Conservation (phyloP, 2,797 vertebrate genomes). For the Sebastes matsubarae region DNA sequence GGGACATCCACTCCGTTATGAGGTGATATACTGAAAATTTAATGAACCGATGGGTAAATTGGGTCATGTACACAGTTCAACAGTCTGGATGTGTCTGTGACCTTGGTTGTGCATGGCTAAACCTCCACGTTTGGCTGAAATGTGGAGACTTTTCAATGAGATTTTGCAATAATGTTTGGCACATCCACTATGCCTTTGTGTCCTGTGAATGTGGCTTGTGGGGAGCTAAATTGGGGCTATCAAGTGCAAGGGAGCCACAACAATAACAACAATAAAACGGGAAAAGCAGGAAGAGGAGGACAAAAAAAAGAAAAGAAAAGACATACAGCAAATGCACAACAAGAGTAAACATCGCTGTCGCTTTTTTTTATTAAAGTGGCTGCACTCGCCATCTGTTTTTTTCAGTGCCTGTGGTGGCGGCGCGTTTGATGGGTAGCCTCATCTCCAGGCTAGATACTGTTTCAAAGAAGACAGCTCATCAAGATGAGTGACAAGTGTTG, state of each 20-base stretch:
- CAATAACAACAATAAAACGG: slow-evolving; percentile 26
- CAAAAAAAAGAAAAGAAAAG: not conserved
- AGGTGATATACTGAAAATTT: slow-evolving; percentile 59
- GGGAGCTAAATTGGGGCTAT: not conserved
- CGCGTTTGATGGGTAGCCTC: slow-evolving; percentile 61
- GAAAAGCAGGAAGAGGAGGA: not conserved
- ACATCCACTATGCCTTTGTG: not conserved
- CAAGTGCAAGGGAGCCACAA: not conserved
- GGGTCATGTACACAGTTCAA: slow-evolving; percentile 45
- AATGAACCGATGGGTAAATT: slow-evolving; percentile 51
- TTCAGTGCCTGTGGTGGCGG: slow-evolving; percentile 50
- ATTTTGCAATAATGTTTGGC: not conserved
- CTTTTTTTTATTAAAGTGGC: slow-evolving; percentile 43
- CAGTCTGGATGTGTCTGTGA: slow-evolving; percentile 33
- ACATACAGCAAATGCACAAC: slow-evolving; percentile 37
- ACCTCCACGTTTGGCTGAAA: not conserved
- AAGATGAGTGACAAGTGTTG: slow-evolving; percentile 75
- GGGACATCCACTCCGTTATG: slow-evolving; percentile 40
- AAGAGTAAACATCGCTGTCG: slow-evolving; percentile 41
- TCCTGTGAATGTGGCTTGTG: slow-evolving; percentile 1
- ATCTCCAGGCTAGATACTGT: slow-evolving; percentile 64
- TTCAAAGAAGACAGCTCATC: slow-evolving; percentile 71
- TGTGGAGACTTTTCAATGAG: not conserved
- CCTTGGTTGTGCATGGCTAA: not conserved
- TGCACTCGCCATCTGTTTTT: slow-evolving; percentile 68